A percentile compares a stretch with the other conserved stretches of the same genome.
Conservation (phyloP, 2,113 vertebrate genomes). For the Megaptera novaeangliae region DNA sequence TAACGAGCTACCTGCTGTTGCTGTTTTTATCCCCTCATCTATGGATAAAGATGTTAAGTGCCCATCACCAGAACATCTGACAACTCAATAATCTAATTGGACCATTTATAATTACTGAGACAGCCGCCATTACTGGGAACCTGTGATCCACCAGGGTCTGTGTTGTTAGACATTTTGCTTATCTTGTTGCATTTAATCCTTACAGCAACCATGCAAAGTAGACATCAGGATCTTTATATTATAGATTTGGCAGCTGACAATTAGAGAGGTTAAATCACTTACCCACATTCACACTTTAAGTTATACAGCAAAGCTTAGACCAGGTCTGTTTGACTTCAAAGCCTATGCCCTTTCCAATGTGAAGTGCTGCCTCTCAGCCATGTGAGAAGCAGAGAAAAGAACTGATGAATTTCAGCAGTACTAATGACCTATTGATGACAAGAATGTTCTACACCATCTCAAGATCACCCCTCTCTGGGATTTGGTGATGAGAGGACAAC, state of each 20-base stretch:
- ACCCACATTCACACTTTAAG: not conserved
- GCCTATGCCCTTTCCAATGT: not conserved
- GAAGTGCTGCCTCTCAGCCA: not conserved
- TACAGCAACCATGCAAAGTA: not conserved
- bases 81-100: constrained; percentile 10
- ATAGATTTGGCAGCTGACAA: not conserved
- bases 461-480: not conserved
- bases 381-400: not conserved
- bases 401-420: not conserved
- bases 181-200: constrained; percentile 16
- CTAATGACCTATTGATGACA: not conserved
- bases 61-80: constrained; percentile 14
- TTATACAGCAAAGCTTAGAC: not conserved
- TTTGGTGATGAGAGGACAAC: not conserved
- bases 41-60: not conserved
- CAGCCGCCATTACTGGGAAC: not conserved
- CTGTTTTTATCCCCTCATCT: not conserved
- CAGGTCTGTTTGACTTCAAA: not conserved
- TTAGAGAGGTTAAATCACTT: constrained; percentile 10
- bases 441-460: not conserved
- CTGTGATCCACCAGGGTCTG: not conserved
- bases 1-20: constrained; percentile 11
- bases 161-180: constrained; percentile 15
- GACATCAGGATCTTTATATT: not conserved
- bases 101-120: constrained; percentile 38